phyloP scores from a whole-genome alignment of 2,797 vertebrate genomes.

The Oreortyx pictus region DNA sequence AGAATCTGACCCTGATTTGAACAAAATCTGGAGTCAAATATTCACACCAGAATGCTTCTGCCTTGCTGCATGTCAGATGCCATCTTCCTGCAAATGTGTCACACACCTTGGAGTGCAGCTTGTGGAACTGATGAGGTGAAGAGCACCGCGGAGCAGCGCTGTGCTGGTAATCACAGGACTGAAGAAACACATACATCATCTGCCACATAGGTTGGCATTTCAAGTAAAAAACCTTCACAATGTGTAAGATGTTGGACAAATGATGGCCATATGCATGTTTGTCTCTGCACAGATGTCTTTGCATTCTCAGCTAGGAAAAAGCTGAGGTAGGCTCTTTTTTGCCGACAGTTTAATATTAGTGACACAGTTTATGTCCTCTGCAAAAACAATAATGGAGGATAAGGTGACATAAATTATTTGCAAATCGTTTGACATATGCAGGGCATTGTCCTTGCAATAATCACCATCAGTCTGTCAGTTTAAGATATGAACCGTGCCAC shows the following conservation, averaged over 20 bases:
- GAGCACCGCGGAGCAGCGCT: slow-evolving; percentile 93
- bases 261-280: slow-evolving; percentile 96
- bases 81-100: slow-evolving; percentile 97
- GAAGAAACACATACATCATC: slow-evolving; percentile 99
- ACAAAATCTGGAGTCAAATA: slow-evolving; percentile 91
- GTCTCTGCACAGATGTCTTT: slow-evolving; percentile 94
- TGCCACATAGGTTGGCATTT: slow-evolving; percentile 96
- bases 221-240: slow-evolving; percentile 97
- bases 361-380: slow-evolving; percentile 92
- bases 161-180: slow-evolving; percentile 99
- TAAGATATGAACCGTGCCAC: slow-evolving; percentile 90
- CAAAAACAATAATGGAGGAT: slow-evolving; percentile 93
- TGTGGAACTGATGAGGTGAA: slow-evolving; percentile 99
- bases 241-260: slow-evolving; percentile 98
- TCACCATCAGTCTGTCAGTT: slow-evolving; percentile 94
- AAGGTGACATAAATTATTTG: slow-evolving; percentile 99
- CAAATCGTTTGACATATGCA: slow-evolving; percentile 95
- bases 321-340: slow-evolving; percentile 93
- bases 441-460: slow-evolving; percentile 97
- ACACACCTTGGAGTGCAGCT: slow-evolving; percentile 94
- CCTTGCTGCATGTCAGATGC: slow-evolving; percentile 95
- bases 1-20: slow-evolving; percentile 91
- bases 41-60: slow-evolving; percentile 87
- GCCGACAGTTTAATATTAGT: slow-evolving; percentile 93
- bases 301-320: slow-evolving; percentile 87